Conservation (phyloP, 2,113 vertebrate genomes). For the Rana temporaria region DNA sequence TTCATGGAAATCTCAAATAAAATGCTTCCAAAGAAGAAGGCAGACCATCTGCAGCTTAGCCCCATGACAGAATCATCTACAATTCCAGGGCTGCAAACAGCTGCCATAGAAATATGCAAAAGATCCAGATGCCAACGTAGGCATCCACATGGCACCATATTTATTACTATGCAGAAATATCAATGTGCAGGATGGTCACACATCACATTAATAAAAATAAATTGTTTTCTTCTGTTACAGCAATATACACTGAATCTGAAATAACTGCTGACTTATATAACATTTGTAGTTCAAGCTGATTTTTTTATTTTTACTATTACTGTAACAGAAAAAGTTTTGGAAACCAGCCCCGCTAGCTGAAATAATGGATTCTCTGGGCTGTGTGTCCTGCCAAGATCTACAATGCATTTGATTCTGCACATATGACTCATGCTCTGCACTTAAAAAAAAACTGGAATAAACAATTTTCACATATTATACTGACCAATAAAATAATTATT, state of each 20-base stretch:
- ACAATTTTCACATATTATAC: neutral
- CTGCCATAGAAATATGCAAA: constrained; percentile 52
- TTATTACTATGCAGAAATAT: constrained; percentile 33
- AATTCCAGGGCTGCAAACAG: constrained; percentile 48
- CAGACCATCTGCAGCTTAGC: constrained; percentile 49
- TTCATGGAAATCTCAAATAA: constrained; percentile 29
- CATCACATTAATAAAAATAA: constrained; percentile 10
- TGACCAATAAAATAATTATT: neutral
- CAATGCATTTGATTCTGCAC: neutral
- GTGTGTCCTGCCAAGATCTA: constrained; percentile 2
- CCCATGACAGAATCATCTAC: constrained; percentile 38
- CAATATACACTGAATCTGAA: neutral
- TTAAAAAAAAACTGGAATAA: neutral
- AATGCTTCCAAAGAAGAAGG: constrained; percentile 29
- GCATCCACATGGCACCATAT: constrained; percentile 44
- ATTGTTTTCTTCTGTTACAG: neutral
- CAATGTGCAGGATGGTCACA: constrained; percentile 23
- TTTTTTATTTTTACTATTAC: constrained; percentile 7
- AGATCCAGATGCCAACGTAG: constrained; percentile 51
- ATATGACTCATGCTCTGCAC: constrained; percentile 1
- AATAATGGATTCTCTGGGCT: neutral
- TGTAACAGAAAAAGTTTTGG: constrained; percentile 7
- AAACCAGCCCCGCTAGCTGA: constrained; percentile 11
- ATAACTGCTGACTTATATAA: constrained; percentile 10
- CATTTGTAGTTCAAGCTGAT: neutral